Evolutionary conservation across 2,797 vertebrate species (phyloP), one percentile per base, ranked within the genome.

Genomic region (Iguana delicatissima): DNA sequence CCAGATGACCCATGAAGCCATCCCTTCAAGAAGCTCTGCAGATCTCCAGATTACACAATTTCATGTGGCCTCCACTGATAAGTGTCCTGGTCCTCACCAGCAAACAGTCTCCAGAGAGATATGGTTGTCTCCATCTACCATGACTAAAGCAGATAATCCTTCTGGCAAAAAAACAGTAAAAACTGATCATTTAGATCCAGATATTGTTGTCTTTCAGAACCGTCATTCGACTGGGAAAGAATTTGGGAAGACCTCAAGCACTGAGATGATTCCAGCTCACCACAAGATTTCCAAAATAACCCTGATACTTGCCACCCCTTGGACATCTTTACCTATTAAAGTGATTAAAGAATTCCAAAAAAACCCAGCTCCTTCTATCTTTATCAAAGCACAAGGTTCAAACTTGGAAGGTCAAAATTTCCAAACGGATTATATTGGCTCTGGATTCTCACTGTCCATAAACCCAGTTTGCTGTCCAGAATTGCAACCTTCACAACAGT

Each of bases 271-370:
- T 90, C 92, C 96, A 85, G 87, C 92, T 84, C 94, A 95, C 8
- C 96, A 97, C 89, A 96, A 95, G 83, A 88, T 97, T 91, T 97
- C 96, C 67, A 97, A 96, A 93, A 93, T 97, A 85, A 96, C 97
- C 35, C 50, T 97, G 80, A 92, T 97, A 83, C 95, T 97, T 95
- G 96, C 96, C 52, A 93, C 93, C 4, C 94, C 96, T 91, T 96
- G 96, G 95, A 95, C 96, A 93, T 38, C 96, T 87, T 52, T 96
- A 89, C 96, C 97, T 92, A 91, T 97, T 74, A 95, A 96, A 18
- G 96, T 96, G 80, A 93, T 96, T 93, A 96, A 93, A 94, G 96
- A 97, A 93, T 95, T 96, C 91, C 93, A 83, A 81, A 96, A 95
- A 90, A 96, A 83, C 14, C 82, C 91, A 80, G 89, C 90, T 76